Evolutionary conservation across 1,140 invertebrate species (phyloP), one percentile per base, ranked within the genome.

Genomic region (Belonocnema kinseyi): DNA sequence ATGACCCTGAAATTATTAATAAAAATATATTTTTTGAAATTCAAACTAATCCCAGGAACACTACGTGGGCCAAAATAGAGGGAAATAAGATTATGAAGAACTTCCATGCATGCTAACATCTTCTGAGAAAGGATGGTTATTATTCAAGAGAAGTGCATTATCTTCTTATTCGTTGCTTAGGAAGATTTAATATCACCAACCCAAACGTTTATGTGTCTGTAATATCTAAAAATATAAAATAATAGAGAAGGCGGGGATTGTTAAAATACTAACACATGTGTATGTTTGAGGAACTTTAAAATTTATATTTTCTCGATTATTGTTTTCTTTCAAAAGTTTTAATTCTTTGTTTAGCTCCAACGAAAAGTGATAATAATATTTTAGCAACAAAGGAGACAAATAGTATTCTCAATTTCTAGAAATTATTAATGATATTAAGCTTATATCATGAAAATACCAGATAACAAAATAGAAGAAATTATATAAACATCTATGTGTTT

Each of bases 61-160:
- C 14, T 33, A 66, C 26, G 16, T 66, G 61, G 61, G 7, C 14
- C 40, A 66, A 66, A 66, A 66, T 66, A 66, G 40, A 33, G 26
- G 61, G n/a, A 66, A 66, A 46, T 66, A 33, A 40, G 14, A 66
- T 66, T 66, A 33, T n/a, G 26, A 14, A 66, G 40, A 46, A 46
- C 40, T 46, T 16, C 40, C n/a, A 33, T 66, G 40, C 33, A 40
- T 66, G 33, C 8, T 40, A 16, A 4, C 21, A 16, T 66, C 58
- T 61, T 61, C 58, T 61, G 4, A 61, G 58, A 66, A 66, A 40
- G 61, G 61, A 40, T 40, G 61, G 61, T 66, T 66, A 66, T 66
- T 66, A 66, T 66, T 66, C 61, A 66, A 66, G 61, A 66, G 61
- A 66, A 66, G 61, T 66, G 61, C 61, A 66, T 66, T 66, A 66